A percentile compares a stretch with the other conserved stretches of the same genome.
These are phyloP conservation scores for Vicugna pacos DNA, from an alignment of 2,113 vertebrate species.

Conservation along the genomic window DNA sequence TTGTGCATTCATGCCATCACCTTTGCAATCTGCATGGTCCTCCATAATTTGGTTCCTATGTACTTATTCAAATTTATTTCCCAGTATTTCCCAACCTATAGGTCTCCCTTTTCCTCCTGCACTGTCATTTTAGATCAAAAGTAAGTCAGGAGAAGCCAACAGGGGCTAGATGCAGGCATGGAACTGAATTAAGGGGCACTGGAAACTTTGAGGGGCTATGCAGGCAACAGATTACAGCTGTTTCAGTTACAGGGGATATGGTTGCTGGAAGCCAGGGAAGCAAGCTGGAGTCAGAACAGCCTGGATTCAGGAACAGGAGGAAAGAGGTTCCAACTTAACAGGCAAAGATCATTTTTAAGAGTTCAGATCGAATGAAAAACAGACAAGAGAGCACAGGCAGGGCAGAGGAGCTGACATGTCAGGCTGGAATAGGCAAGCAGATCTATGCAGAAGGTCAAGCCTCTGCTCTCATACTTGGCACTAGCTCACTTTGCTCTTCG, in stretches of 20 bases:
- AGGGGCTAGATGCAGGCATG: not conserved
- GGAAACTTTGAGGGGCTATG: not conserved
- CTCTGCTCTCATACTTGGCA: not conserved
- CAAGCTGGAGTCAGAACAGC: not conserved
- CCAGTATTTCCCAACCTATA: not conserved
- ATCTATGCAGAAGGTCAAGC: fast-evolving
- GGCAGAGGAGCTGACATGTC: not conserved
- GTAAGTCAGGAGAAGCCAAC: not conserved
- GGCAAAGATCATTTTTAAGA: not conserved
- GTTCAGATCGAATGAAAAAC: not conserved
- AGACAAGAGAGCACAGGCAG: not conserved
- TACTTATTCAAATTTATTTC: not conserved
- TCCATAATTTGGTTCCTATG: not conserved
- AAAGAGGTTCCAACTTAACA: not conserved
- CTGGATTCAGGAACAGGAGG: not conserved
- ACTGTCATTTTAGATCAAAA: not conserved
- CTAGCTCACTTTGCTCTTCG: not conserved
- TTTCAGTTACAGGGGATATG: not conserved
- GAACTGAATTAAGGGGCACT: not conserved
- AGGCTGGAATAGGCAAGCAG: not conserved
- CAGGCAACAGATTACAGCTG: not conserved
- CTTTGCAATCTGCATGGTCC: not conserved
- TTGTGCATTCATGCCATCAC: not conserved
- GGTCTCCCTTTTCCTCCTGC: not conserved
- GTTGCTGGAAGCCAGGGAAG: not conserved